Conservation (phyloP, 2,113 vertebrate genomes). For the Brachirus orientalis region DNA sequence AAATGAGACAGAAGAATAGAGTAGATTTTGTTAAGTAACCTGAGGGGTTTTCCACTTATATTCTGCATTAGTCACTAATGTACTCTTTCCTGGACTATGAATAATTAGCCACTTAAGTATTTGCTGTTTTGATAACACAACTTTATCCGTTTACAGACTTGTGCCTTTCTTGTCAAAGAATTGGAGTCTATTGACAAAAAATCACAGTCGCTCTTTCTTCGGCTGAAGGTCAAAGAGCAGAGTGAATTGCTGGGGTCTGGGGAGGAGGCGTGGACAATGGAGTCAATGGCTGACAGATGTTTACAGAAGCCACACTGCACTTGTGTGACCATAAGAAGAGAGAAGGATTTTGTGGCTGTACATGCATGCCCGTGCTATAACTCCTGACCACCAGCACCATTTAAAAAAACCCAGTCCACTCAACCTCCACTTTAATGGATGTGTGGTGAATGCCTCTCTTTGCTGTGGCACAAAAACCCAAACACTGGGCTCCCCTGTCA, state of each 20-base stretch:
- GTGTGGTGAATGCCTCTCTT: slow-evolving; percentile 51
- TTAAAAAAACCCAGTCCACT: slow-evolving; percentile 2
- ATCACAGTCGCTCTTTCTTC: slow-evolving; percentile 70
- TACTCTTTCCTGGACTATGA: slow-evolving; percentile 34
- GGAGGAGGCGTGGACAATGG: slow-evolving; percentile 30
- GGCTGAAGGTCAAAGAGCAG: slow-evolving; percentile 69
- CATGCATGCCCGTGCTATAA: slow-evolving; percentile 16
- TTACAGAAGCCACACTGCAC: slow-evolving; percentile 68
- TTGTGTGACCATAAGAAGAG: slow-evolving; percentile 57
- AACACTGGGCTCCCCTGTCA: slow-evolving; percentile 46
- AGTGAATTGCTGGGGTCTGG: slow-evolving; percentile 62
- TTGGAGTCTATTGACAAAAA: slow-evolving; percentile 59
- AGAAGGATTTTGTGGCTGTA: slow-evolving; percentile 24
- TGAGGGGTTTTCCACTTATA: slow-evolving; percentile 32
- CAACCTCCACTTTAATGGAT: slow-evolving; percentile 8
- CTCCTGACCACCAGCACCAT: neutral
- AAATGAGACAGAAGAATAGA: neutral
- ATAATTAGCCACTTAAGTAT: slow-evolving; percentile 46
- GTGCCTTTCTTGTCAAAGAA: slow-evolving; percentile 48
- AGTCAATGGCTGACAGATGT: slow-evolving; percentile 82
- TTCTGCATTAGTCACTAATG: slow-evolving; percentile 38
- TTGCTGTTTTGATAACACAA: slow-evolving; percentile 51
- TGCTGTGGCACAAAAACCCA: slow-evolving; percentile 23
- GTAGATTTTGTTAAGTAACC: slow-evolving; percentile 13
- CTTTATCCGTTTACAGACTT: slow-evolving; percentile 62